Base-by-base conservation (phyloP, 2,888 invertebrate species). In the Ommatoiulus sabulosus region DNA sequence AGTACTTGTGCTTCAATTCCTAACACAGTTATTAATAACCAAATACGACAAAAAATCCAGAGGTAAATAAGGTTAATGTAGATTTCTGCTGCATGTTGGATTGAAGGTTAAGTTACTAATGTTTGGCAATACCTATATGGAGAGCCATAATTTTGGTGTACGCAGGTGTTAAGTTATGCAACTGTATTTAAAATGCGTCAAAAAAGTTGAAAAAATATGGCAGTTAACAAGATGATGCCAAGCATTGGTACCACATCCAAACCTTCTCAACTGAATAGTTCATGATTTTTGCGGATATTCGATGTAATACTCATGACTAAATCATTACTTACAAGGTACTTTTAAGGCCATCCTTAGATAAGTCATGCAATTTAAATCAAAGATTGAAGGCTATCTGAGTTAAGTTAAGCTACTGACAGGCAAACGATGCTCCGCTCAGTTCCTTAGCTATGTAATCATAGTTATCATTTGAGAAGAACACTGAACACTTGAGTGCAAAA, bases 381-480 rank as follows among this genome's bases (percentile, higher is more conserved):
- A 52, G 17, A 35, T 35, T 35, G 2, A 35, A 35, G 35, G 35
- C 35, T 35, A 35, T 35, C 52, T 52, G 52, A 52, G 52, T 52
- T 15, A 52, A 52, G 24, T 24, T 72, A 72, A 72, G n/a, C 20
- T 10, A 72, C 24, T 72, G 20, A 24, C 20, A n/a, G 24, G 72
- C 7, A 72, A 10, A 24, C 72, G 63, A 17, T 20, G 24, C 20
- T 72, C 6, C 10, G 24, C 72, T 24, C 7, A 24, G n/a, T 10
- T 24, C 20, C 20, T 72, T n/a, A 1, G 72, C 72, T 10, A 24
- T 1, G 72, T n/a, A 7, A 72, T 72, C 72, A 72, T 72, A 72
- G 72, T 72, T 72, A 72, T 72, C 72, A 72, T 72, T 72, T 10
- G 8, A 72, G 72, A 72, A 72, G 72, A 24, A 72, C 72, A 72